Percentiles rank a stretch among this genome's conserved stretches.
These are phyloP conservation scores for Drosophila aff. DNA, from an alignment of 1,140 invertebrate genomes.

Conservation along the genomic window DNA sequence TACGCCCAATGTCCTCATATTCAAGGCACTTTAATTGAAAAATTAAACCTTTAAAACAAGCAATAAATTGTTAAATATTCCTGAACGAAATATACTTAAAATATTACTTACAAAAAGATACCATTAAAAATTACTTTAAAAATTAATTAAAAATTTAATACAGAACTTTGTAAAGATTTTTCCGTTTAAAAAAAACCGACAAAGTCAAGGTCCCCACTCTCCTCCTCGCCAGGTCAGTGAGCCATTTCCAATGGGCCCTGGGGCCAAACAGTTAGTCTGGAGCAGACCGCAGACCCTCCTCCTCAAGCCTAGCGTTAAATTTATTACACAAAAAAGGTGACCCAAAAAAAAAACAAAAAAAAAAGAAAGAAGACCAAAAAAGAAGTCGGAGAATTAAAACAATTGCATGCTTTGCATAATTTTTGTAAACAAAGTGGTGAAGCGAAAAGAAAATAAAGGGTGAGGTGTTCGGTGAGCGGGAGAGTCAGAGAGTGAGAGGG, in stretches of 20 bases:
- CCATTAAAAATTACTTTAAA: neutral
- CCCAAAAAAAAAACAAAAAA: slow-evolving; percentile 37
- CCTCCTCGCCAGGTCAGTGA: slow-evolving; percentile 25
- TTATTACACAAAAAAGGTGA: slow-evolving; percentile 64
- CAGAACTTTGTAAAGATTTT: neutral
- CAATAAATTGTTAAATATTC: neutral
- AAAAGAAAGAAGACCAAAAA: neutral
- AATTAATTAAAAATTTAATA: too few species aligned
- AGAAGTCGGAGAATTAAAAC: slow-evolving; percentile 65
- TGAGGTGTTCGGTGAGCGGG: neutral
- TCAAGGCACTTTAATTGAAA: slow-evolving; percentile 31
- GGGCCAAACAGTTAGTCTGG: slow-evolving; percentile 41
- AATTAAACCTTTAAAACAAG: neutral
- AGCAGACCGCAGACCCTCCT: slow-evolving; percentile 19
- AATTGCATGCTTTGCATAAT: slow-evolving; percentile 79
- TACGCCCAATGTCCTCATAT: slow-evolving; percentile 6
- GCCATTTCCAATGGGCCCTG: slow-evolving; percentile 38
- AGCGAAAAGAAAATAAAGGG: slow-evolving; percentile 13
- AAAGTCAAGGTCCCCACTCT: slow-evolving; percentile 14
- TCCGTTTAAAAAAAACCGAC: slow-evolving; percentile 6
- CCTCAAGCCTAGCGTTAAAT: slow-evolving; percentile 64
- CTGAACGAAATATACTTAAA: too few species aligned
- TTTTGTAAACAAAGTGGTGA: slow-evolving; percentile 73
- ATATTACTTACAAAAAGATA: too few species aligned
- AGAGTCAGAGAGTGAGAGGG: neutral